Evolutionary conservation across 2,797 vertebrate genomes (phyloP).

Genomic region (Pantherophis alleghaniensis): DNA sequence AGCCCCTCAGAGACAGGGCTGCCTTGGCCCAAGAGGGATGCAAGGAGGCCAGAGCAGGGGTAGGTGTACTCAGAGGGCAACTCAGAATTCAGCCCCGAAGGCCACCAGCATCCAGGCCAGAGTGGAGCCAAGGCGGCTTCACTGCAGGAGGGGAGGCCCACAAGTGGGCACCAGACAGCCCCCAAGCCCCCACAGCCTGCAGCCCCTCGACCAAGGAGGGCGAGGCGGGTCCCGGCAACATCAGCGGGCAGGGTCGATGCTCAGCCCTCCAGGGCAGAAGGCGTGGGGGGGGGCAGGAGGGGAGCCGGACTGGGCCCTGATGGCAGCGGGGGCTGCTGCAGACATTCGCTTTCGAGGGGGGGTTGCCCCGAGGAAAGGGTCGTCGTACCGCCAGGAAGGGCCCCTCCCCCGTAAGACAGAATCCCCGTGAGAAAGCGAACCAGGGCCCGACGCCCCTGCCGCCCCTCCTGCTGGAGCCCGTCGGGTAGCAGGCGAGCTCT

Average conservation of each 20-base stretch:
- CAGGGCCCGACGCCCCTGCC: neutral
- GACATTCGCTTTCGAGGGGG: neutral
- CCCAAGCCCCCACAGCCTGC: neutral
- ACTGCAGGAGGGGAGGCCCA: no score
- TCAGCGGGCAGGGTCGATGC: neutral
- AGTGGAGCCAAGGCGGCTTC: neutral
- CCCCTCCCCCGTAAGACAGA: neutral
- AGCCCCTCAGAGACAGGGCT: neutral
- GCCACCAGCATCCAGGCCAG: neutral
- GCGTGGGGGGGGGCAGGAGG: neutral
- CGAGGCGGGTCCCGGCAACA: no score
- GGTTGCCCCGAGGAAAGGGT: neutral
- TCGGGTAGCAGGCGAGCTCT: neutral
- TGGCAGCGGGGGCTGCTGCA: no score
- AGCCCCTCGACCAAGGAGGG: neutral
- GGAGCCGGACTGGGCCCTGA: no score
- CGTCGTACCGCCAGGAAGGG: no score
- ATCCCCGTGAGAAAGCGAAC: neutral
- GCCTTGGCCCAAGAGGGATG: neutral
- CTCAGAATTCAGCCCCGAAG: neutral
- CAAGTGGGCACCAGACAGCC: neutral
- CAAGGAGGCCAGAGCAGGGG: neutral
- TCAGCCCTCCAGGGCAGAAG: neutral
- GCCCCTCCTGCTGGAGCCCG: neutral
- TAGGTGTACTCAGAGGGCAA: neutral